Conservation (phyloP, 1,140 invertebrate species). For the Heliconius eleuchia region DNA sequence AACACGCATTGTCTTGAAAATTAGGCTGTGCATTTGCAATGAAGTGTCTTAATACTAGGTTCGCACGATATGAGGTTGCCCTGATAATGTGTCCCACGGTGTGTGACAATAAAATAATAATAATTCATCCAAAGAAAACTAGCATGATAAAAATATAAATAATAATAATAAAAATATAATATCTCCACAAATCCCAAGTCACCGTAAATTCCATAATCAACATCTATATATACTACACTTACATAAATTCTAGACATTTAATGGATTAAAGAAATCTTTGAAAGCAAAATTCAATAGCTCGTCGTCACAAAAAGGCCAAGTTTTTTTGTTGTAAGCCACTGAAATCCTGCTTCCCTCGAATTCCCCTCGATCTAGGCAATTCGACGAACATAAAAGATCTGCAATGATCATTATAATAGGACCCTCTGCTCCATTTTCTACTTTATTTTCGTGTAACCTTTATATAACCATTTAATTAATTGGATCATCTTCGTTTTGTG, state of each 20-base stretch:
- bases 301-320: slow-evolving; percentile 29
- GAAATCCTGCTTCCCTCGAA: slow-evolving; percentile 30
- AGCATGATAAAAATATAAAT: neutral
- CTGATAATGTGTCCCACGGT: too few relatives aligned
- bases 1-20: neutral
- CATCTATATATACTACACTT: neutral
- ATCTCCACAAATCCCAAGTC: neutral
- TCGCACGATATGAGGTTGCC: too few relatives aligned
- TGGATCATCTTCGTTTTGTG: slow-evolving; percentile 6
- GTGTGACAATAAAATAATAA: too few relatives aligned
- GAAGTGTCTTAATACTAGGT: too few relatives aligned
- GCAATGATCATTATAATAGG: slow-evolving; percentile 19
- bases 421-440: slow-evolving; percentile 12
- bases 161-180: neutral
- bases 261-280: slow-evolving; percentile 28
- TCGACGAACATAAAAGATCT: slow-evolving; percentile 20
- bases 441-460: slow-evolving; percentile 22
- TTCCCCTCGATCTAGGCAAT: slow-evolving; percentile 28
- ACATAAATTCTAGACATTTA: slow-evolving; percentile 11
- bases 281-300: slow-evolving; percentile 36
- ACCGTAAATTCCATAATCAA: neutral
- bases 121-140: too few relatives aligned
- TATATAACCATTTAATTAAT: slow-evolving; percentile 18
- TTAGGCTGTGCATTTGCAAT: too few relatives aligned
- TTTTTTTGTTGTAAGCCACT: slow-evolving; percentile 25